These are phyloP conservation scores for Ceratoteleas bidentatus DNA, from an alignment of 1,140 invertebrate genomes.

Conservation along the genomic window DNA sequence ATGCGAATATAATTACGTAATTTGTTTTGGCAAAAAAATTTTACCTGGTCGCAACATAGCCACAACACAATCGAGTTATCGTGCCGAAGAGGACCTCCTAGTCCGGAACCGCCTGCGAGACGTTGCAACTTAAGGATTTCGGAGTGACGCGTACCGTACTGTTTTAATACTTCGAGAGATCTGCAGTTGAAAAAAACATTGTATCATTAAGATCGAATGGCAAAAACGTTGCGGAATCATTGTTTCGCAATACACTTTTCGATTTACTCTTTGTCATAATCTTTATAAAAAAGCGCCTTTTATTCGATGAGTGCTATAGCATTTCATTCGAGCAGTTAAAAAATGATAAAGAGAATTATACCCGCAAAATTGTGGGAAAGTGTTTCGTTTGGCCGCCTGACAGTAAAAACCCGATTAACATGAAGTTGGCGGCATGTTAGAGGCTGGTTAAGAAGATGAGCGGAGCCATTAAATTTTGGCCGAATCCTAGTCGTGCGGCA, in stretches of 20 bases:
- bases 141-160: conserved; percentile 86
- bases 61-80: conserved; percentile 88
- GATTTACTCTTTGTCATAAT: conserved; percentile 26
- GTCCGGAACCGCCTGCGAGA: conserved; percentile 82
- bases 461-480: too few species aligned
- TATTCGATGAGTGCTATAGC: too few species aligned
- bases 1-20: conserved; percentile 34
- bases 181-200: conserved; percentile 77
- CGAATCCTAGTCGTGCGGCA: conserved; percentile 29
- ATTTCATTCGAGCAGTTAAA: too few species aligned
- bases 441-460: too few species aligned
- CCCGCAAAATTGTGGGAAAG: too few species aligned
- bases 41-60: conserved; percentile 90
- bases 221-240: background rate
- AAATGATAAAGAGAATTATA: too few species aligned
- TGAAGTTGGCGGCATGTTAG: too few species aligned
- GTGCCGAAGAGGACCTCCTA: conserved; percentile 89
- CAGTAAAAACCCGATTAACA: too few species aligned
- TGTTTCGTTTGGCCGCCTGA: too few species aligned
- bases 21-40: conserved; percentile 34
- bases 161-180: conserved; percentile 87
- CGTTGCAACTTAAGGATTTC: conserved; percentile 88
- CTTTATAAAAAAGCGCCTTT: too few species aligned
- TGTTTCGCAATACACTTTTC: background rate
- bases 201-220: conserved; percentile 16